These are phyloP conservation scores for Hycleus phaleratus DNA, from an alignment of 1,140 invertebrate species.

Conservation along the genomic window DNA sequence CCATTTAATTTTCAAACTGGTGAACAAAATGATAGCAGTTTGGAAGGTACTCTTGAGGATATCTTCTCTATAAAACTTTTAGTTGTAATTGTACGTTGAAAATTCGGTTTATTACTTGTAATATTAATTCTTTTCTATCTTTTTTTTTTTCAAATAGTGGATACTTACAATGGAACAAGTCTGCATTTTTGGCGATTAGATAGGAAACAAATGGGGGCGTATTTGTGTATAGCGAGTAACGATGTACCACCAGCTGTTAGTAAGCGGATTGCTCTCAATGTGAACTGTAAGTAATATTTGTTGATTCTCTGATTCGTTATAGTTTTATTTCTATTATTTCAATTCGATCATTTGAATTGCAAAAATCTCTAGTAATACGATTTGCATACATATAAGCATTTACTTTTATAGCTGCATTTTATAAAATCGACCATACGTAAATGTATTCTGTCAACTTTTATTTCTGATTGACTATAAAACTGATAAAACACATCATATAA, in stretches of 20 bases:
- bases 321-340: neutral
- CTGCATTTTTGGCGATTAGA: conserved; percentile 68
- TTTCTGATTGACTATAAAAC: too few species aligned
- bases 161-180: conserved; percentile 64
- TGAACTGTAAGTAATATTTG: conserved; percentile 71
- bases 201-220: conserved; percentile 77
- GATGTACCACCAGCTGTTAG: conserved; percentile 83
- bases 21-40: too few species aligned
- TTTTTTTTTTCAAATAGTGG: conserved; percentile 46
- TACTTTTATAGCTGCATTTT: too few species aligned
- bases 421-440: too few species aligned
- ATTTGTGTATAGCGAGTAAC: conserved; percentile 81
- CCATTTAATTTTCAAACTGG: too few species aligned
- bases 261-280: conserved; percentile 75
- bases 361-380: neutral
- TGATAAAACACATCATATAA: too few species aligned
- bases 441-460: too few species aligned
- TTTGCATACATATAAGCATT: too few species aligned
- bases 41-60: too few species aligned
- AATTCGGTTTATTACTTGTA: neutral
- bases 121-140: neutral
- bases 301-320: neutral
- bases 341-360: neutral
- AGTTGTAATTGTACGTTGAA: neutral
- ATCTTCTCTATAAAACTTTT: neutral